phyloP scores from a whole-genome alignment of 2,797 vertebrate species.

The Labroides dimidiatus region DNA sequence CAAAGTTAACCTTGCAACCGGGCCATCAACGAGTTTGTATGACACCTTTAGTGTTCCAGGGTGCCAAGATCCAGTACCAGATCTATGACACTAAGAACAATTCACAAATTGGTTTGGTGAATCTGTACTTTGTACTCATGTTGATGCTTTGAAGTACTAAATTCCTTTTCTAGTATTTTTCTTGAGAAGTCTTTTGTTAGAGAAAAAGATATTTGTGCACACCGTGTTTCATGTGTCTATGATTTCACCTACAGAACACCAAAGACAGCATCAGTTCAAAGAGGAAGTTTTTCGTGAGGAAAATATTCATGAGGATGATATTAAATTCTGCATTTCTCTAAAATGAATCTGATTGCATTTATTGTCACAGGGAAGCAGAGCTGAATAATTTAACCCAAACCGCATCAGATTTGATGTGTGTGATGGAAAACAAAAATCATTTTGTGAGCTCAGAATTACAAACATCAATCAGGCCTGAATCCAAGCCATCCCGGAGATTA shows the following conservation, averaged over 20 bases:
- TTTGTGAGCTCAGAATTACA: conserved; percentile 21
- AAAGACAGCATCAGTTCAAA: conserved; percentile 18
- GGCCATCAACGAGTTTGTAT: no score
- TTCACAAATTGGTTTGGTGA: no score
- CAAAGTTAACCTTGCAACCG: no score
- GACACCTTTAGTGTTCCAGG: no score
- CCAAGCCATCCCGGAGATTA: conserved; percentile 51
- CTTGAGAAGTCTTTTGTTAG: background rate
- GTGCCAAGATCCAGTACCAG: no score
- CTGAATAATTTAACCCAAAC: conserved; percentile 18
- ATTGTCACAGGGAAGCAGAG: conserved; percentile 28
- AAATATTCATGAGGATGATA: conserved; percentile 43
- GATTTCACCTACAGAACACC: background rate
- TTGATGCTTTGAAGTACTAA: background rate
- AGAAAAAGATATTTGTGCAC: background rate
- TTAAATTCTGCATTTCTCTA: conserved; percentile 26
- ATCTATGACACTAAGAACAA: no score
- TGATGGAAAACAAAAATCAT: conserved; percentile 48
- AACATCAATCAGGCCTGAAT: conserved; percentile 42
- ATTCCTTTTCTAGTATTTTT: background rate
- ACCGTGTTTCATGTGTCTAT: conserved; percentile 12
- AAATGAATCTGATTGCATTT: conserved; percentile 40
- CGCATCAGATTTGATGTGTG: conserved; percentile 30
- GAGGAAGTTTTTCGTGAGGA: conserved; percentile 22
- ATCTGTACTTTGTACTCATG: no score